Base-by-base conservation (phyloP, 2,113 vertebrate species). In the Beaufortia kweichowensis region DNA sequence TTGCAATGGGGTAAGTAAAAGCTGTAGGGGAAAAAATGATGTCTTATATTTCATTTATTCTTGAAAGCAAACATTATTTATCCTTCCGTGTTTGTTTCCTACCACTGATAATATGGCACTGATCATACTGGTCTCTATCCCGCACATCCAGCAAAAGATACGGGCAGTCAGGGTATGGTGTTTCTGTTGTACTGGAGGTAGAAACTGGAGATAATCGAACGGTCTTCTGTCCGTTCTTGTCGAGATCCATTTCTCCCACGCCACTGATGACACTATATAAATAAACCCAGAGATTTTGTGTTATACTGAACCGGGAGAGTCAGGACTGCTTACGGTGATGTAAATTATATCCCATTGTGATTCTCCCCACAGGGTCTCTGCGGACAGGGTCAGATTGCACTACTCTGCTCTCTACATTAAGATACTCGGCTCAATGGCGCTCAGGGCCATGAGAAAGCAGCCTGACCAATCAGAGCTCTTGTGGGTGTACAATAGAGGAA, bases 91-190 rank as follows among this genome's bases (percentile, higher is more conserved):
- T 67, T n/a, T 12, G 56, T 50, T n/a, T 23, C 84, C 2, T 79
- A 99, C 97, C 95, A 63, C 95, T 94, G 48, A 98, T 84, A 39
- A 98, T 90, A 89, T 96, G 97, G 82, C 96, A 96, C 23, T 91
- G 88, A 46, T 96, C 91, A 2, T 95, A 99, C 0, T 91, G 90
- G 0, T 96, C 96, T 3, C 87, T 83, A 64, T 98, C 95, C 2
- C 96, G 90, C 1, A 97, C 93, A 1, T 99, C 97, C 81, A 99
- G 89, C 78, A 99, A 92, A 86, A 99, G 88, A 89, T 95, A 99
- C 24, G 97, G 97, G 77, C 95, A 97, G 89, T 98, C 94, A 0
- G 91, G 89, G n/a, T 98, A 98, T 0, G 94, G 95, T 8, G 5
- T 56, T 66, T 94, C 91, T 75, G 26, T n/a, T 1, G 29, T 8